Base-by-base conservation (phyloP, 2,888 invertebrate genomes). In the Caenorhabditis sinica region DNA sequence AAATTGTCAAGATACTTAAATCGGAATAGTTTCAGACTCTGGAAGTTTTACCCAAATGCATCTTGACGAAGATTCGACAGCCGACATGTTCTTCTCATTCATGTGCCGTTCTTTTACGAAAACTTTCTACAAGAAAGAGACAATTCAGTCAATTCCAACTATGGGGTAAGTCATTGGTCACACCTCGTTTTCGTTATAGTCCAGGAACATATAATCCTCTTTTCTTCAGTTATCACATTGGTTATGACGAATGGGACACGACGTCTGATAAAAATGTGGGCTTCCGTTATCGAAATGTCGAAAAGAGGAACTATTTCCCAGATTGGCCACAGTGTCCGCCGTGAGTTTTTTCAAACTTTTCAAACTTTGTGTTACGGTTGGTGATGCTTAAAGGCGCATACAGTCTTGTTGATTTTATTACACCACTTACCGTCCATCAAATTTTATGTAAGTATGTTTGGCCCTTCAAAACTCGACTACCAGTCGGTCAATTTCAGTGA, bases 221-320 rank as follows among this genome's bases (percentile, higher is more conserved):
- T 63, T 65, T 63, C 63, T 58, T 0, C 66, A 89, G 89, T 33
- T 88, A 69, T 75, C 83, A 87, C n/a, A 87, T 86, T 13, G 81
- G 77, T 4, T 75, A 82, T 36, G 88, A 89, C 25, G 86, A 88
- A 43, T 91, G 86, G 83, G 91, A 91, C 76, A 90, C 91, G 25
- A 91, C 90, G 1, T 68, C 87, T 5, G 76, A 86, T 40, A 74
- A 87, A 56, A 91, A 91, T 33, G 71, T 82, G 8, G 91, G 91
- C 20, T 91, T 91, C 75, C 87, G 91, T 9, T 91, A 91, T 76
- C 66, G 77, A 28, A 91, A 91, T 61, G 33, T 83, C 6, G 91
- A 91, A 74, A 77, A 86, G 20, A 61, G 86, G 17, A 88, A 91
- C 74, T 91, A 91, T 81, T 91, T 83, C 43, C 89, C 90, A 8